Base-by-base conservation (phyloP, 2,113 vertebrate species). In the Sapajus apella region DNA sequence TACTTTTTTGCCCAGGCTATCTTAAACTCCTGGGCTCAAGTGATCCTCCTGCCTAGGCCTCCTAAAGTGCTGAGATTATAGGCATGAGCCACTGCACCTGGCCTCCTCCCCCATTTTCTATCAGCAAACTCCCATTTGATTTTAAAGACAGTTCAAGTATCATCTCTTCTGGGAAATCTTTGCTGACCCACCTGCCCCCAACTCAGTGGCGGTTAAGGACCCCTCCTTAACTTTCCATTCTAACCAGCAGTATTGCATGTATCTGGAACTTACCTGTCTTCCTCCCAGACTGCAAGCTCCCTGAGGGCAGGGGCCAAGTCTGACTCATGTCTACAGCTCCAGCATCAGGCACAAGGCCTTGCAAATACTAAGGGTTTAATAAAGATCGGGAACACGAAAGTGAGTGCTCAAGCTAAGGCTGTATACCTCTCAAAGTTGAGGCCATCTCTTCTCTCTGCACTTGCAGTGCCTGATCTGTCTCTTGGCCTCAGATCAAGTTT, bases 111-210 rank as follows among this genome's bases (percentile, higher is more conserved):
- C 27, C 50, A 30, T 90, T 94, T 88, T 64, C 82, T 55, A 55
- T 47, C 64, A 64, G 61, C 55, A 89, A 96, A 76, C 25, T 86
- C 86, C 45, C 72, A 58, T 72, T 95, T 94, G 52, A 84, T 77
- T 85, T 90, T 88, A 92, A 92, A 87, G 27, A 85, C 18, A 83
- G 21, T 90, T 91, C 84, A 80, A 37, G 8, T 75, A 43, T 27
- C 55, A 76, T 35, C 64, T 81, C 50, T 76, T 89, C 55, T 80
- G 32, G 20, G n/a, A 81, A 87, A 52, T 23, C 17, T 87, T 94
- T 87, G 47, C 47, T 66, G 47, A 35, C 14, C 27, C 9, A 23
- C n/a, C 35, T 81, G 18, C 17, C 8, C 8, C 2, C 27, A 64
- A 64, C 27, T 64, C 61, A 37, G 16, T 30, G 45, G 73, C 50